Conservation (phyloP, 2,113 vertebrate species). For the Uria aalge region DNA sequence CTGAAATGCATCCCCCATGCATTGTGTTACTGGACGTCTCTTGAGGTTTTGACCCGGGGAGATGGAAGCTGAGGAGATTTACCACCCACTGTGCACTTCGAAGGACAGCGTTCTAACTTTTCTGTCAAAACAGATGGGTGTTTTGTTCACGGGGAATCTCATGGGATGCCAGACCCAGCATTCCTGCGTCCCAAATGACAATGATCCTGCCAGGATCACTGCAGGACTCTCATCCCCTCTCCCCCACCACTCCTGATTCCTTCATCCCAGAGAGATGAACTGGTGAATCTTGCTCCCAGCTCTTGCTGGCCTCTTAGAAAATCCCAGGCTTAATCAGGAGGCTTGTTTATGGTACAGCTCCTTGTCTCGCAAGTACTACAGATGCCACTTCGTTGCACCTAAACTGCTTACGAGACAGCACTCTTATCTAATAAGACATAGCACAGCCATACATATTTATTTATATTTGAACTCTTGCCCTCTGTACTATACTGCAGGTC, state of each 20-base stretch:
- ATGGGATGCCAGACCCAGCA: neutral
- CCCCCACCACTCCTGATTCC: neutral
- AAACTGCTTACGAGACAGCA: slow-evolving; percentile 71
- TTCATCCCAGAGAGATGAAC: neutral
- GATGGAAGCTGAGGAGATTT: neutral
- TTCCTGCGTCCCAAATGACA: neutral
- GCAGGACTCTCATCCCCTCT: neutral
- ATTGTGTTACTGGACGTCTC: neutral
- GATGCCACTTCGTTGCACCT: slow-evolving; percentile 65
- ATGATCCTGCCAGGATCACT: neutral
- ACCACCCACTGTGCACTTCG: fast-evolving
- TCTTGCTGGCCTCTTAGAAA: slow-evolving; percentile 25
- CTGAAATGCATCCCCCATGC: neutral
- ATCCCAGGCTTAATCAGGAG: slow-evolving; percentile 48
- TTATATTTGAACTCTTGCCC: slow-evolving; percentile 74
- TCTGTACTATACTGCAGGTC: slow-evolving; percentile 65
- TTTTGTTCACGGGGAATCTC: neutral
- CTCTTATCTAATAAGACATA: slow-evolving; percentile 69
- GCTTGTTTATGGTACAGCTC: slow-evolving; percentile 53
- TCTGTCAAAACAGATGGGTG: neutral
- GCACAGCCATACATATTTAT: slow-evolving; percentile 72
- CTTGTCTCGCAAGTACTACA: slow-evolving; percentile 54
- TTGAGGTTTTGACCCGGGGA: neutral
- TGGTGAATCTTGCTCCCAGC: fast-evolving
- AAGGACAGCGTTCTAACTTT: fast-evolving